These are phyloP conservation scores for Lamellibrachia luymesi DNA, from an alignment of 1,140 invertebrate genomes.

Conservation along the genomic window DNA sequence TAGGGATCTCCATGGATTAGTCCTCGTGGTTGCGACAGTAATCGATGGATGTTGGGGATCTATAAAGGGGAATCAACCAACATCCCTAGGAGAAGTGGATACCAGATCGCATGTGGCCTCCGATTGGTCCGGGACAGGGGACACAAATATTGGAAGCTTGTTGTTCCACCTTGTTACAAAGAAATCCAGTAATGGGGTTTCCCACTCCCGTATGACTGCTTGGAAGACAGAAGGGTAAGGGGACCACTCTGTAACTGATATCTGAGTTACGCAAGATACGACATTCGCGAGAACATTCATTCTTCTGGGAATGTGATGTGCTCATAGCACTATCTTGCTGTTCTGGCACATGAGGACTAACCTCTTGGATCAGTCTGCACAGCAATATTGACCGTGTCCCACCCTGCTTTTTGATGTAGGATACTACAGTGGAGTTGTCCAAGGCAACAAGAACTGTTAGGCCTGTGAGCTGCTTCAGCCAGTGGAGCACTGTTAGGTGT, in stretches of 20 bases:
- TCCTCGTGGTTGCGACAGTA: no score
- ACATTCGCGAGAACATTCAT: not conserved
- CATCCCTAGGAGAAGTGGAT: no score
- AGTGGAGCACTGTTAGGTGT: no score
- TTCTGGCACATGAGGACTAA: not conserved
- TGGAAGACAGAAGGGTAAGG: not conserved
- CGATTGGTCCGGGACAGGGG: not conserved
- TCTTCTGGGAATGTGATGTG: not conserved
- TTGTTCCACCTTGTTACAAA: not conserved
- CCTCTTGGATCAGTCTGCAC: not conserved
- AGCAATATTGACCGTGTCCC: no score
- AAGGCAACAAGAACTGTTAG: no score
- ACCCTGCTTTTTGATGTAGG: no score
- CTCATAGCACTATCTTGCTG: not conserved
- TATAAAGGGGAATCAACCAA: no score
- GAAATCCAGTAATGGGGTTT: not conserved
- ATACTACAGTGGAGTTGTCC: no score
- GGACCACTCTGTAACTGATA: not conserved
- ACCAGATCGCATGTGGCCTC: not conserved
- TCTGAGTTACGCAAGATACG: not conserved
- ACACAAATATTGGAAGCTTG: not conserved
- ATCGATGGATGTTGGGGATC: no score
- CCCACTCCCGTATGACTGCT: not conserved
- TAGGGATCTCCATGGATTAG: no score
- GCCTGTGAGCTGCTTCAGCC: no score